These are phyloP conservation scores for Melitaea athalia DNA, from an alignment of 2,888 invertebrate species.

Conservation along the genomic window DNA sequence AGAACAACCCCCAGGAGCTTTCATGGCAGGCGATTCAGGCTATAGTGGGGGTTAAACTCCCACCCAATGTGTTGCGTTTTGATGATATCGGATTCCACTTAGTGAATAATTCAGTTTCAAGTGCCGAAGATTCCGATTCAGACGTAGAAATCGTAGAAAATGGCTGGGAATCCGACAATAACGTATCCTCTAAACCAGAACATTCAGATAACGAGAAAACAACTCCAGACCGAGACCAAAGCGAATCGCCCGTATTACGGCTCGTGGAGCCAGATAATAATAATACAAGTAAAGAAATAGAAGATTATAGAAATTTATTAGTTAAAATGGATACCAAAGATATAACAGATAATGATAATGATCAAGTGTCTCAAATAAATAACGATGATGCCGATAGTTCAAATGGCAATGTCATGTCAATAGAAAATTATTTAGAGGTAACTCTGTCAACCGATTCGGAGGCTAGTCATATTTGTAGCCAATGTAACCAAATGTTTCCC, in stretches of 20 bases:
- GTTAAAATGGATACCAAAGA: constrained; percentile 74
- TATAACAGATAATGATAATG: constrained; percentile 62
- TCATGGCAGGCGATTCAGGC: constrained; percentile 83
- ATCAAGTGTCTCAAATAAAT: constrained; percentile 61
- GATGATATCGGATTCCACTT: constrained; percentile 80
- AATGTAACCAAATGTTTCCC: constrained; percentile 78
- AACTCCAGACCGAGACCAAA: constrained; percentile 72
- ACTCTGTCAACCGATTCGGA: constrained; percentile 79
- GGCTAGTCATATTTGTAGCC: constrained; percentile 77
- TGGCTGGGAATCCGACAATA: constrained; percentile 78
- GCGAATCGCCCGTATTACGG: constrained; percentile 74
- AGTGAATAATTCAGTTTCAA: constrained; percentile 73
- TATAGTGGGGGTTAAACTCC: constrained; percentile 82
- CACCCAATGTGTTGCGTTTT: constrained; percentile 78
- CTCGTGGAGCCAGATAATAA: constrained; percentile 77
- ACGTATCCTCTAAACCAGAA: constrained; percentile 73
- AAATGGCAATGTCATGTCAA: constrained; percentile 78
- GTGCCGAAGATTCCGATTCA: constrained; percentile 78
- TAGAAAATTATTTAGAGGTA: constrained; percentile 80
- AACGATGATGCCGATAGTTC: constrained; percentile 76
- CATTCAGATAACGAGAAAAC: constrained; percentile 77
- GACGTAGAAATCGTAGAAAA: constrained; percentile 81
- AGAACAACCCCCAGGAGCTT: constrained; percentile 83
- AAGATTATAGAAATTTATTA: constrained; percentile 70
- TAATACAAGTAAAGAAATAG: constrained; percentile 67